Base-by-base conservation (phyloP, 1,140 invertebrate genomes). In the Papilio polyxenes region DNA sequence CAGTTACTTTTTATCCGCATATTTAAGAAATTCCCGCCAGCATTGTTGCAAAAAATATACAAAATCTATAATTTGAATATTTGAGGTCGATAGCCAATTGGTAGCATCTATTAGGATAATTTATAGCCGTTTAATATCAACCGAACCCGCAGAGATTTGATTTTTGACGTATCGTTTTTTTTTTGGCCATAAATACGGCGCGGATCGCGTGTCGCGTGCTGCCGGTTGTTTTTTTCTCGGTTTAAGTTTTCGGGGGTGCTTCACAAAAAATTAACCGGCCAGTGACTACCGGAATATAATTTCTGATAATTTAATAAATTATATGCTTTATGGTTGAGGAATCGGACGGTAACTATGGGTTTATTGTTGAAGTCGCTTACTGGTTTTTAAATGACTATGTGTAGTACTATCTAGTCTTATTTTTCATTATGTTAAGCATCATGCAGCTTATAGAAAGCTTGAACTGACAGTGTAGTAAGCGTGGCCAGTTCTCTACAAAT, bases 221-320 rank as follows among this genome's bases (percentile, higher is more conserved):
- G 86, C 86, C 81, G 15, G 86, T 87, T 85, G 87, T 90, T 86
- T 91, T 93, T 94, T 89, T 93, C 91, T 92, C 85, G 87, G 84
- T 84, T 84, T 85, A 87, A 75, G 83, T 89, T 90, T 87, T 89
- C 85, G 86, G 85, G 90, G 88, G 86, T 86, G 87, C 85, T 87
- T 84, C 83, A 91, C 87, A 94, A 93, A 93, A 93, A 91, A 91
- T 84, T 90, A 91, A 92, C 91, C 89, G 92, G 88, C 90, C 91
- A 93, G 86, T 91, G 93, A 94, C 93, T 94, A 93, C 93, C 86
- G 93, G 92, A 94, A 94, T 92, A 92, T 94, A 93, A 94, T 94
- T 94, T 92, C 90, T 91, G 92, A 91, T 91, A 93, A 93, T 94
- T 94, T 94, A 81, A 91, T 91, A 93, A 93, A 94, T 94, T 94